Base-by-base conservation (phyloP, 1,140 invertebrate species). In the Triops cancriformis region DNA sequence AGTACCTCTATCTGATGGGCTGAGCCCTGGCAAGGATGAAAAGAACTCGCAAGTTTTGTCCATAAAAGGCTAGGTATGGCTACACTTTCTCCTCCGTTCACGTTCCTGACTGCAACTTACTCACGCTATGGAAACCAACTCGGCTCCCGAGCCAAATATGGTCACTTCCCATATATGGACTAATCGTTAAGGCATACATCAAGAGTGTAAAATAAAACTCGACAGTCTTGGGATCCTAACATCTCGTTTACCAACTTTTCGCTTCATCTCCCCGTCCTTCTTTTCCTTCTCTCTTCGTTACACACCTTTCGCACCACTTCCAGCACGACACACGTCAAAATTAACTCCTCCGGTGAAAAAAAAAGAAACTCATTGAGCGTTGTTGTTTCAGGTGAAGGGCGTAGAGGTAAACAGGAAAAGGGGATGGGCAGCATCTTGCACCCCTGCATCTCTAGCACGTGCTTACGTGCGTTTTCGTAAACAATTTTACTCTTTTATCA, bases 351-450 rank as follows among this genome's bases (percentile, higher is more conserved):
- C 31, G 31, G 2, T 7, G 7, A 7, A 37, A 37, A 37, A 37
- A 37, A 37, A 37, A 37, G 31, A 37, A 37, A 37, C 31, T 37
- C 31, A 37, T 37, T 37, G 31, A 37, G 31, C 31, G 31, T 37
- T 41, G 45, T 41, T 27, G 75, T 27, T 41, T 43, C 37, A 76
- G 75, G 42, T 27, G 42, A 43, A 43, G 41, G 14, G 75, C 37
- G 41, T 43, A 45, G 75, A 64, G 9, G 41, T 43, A 45, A 45
- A 27, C 27, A 76, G 75, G 64, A 27, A 45, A n/a, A 76, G 31
- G n/a, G 31, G 31, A 37, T 37, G 31, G 31, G n/a, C 7, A 4
- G 2, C 31, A 37, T 37, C 31, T 37, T 37, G 31, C 31, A n/a
- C 31, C 7, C 31, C 31, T 37, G 31, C 31, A 4, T 4, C 31